phyloP scores from a whole-genome alignment of 2,113 vertebrate species.

The Pongo abelii region DNA sequence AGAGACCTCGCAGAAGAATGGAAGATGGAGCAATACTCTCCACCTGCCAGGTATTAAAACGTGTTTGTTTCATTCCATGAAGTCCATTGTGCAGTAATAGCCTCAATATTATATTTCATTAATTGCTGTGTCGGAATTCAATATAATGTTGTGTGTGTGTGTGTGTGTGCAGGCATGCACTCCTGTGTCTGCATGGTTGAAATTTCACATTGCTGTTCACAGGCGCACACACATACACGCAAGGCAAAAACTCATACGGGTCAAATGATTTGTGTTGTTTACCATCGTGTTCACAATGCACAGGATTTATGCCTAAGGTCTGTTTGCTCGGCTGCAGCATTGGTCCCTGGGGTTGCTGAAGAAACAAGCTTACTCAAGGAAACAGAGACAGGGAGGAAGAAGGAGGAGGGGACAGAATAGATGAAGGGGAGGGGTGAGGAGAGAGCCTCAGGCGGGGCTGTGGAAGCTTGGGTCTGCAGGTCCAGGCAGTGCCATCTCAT shows the following conservation, averaged over 20 bases:
- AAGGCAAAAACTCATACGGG: not conserved
- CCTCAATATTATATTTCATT: accelerated
- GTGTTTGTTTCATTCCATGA: accelerated
- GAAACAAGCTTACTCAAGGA: not conserved
- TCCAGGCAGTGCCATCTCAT: accelerated
- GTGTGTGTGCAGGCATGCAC: accelerated
- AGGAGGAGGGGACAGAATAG: accelerated
- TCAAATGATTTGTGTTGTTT: not conserved
- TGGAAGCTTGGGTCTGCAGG: accelerated
- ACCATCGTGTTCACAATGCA: not conserved
- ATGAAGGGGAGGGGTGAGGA: accelerated
- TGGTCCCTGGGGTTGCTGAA: not conserved
- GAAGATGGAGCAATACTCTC: accelerated
- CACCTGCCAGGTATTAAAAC: accelerated
- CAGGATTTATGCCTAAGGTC: not conserved
- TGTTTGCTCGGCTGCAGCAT: not conserved
- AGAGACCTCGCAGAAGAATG: not conserved
- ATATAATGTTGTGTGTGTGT: accelerated
- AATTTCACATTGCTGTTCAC: not conserved
- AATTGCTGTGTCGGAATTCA: accelerated
- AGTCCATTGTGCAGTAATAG: accelerated
- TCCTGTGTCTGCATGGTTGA: not conserved
- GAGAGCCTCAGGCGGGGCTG: accelerated
- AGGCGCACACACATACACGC: not conserved
- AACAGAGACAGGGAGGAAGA: not conserved